phyloP scores from a whole-genome alignment of 2,888 invertebrate species.

The Troilus luridus region DNA sequence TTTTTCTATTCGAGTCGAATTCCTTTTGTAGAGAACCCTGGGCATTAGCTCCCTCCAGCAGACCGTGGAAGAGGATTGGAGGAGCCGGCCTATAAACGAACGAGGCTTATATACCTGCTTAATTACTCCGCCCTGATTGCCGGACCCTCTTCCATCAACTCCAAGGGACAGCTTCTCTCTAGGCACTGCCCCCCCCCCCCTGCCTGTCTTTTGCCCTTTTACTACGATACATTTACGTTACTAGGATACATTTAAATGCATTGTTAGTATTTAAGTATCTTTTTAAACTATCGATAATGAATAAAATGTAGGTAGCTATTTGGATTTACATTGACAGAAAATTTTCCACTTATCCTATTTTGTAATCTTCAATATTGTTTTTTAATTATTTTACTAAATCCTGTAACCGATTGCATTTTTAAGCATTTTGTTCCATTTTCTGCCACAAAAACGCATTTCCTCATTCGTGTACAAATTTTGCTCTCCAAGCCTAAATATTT shows the following conservation, averaged over 20 bases:
- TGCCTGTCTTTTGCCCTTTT: neutral
- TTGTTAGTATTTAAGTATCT: neutral
- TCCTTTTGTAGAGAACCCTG: neutral
- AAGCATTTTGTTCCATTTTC: too few species aligned
- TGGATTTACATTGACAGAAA: too few species aligned
- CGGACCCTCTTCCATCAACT: conserved; percentile 26
- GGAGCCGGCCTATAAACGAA: neutral
- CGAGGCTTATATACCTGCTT: conserved; percentile 12
- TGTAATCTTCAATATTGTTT: too few species aligned
- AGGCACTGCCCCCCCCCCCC: neutral
- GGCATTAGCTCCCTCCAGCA: neutral
- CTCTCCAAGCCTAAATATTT: too few species aligned
- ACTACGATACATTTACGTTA: neutral
- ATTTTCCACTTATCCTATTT: too few species aligned
- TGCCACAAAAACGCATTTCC: too few species aligned
- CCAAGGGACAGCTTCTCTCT: neutral
- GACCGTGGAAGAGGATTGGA: conserved; percentile 17
- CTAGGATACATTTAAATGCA: neutral
- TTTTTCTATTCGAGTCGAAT: neutral
- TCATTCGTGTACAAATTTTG: too few species aligned
- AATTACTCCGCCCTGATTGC: conserved; percentile 19
- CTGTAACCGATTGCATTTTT: too few species aligned
- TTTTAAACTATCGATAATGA: too few species aligned
- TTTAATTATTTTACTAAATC: too few species aligned
- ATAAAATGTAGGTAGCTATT: too few species aligned